phyloP scores from a whole-genome alignment of 2,113 vertebrate species.

The Sylvilagus bachmani region DNA sequence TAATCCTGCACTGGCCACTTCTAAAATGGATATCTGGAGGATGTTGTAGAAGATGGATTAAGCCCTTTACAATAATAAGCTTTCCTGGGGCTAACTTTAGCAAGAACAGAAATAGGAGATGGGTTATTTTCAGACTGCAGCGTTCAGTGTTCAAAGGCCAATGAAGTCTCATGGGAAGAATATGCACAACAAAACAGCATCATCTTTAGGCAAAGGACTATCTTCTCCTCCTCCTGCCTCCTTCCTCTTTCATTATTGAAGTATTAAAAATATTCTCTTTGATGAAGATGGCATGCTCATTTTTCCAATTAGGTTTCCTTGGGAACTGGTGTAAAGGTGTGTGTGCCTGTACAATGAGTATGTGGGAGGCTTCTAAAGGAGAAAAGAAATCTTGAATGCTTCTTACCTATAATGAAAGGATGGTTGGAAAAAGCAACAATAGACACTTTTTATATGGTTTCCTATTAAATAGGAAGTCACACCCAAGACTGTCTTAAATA shows the following conservation, averaged over 20 bases:
- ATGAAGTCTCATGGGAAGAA: neutral
- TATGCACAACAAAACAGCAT: neutral
- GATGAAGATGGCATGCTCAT: slow-evolving; percentile 62
- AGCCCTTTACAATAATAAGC: slow-evolving; percentile 39
- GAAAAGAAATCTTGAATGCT: slow-evolving; percentile 77
- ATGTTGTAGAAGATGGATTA: neutral
- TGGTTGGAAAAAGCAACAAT: neutral
- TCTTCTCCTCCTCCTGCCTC: neutral
- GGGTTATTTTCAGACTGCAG: slow-evolving; percentile 27
- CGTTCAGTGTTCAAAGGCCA: slow-evolving; percentile 27
- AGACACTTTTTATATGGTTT: slow-evolving; percentile 46
- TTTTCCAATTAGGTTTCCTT: slow-evolving; percentile 81
- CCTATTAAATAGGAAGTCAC: slow-evolving; percentile 68
- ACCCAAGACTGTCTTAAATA: neutral
- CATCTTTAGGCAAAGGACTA: neutral
- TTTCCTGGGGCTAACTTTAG: slow-evolving; percentile 63
- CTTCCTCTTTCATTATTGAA: neutral
- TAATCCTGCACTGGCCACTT: slow-evolving; percentile 4
- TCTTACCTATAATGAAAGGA: slow-evolving; percentile 66
- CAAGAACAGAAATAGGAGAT: slow-evolving; percentile 43
- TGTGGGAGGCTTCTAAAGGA: neutral
- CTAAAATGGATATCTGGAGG: slow-evolving; percentile 26
- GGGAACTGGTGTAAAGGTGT: slow-evolving; percentile 73
- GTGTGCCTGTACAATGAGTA: fast-evolving
- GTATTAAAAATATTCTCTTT: slow-evolving; percentile 62